phyloP scores from a whole-genome alignment of 1,140 invertebrate species.

The Heliothis subflexa region DNA sequence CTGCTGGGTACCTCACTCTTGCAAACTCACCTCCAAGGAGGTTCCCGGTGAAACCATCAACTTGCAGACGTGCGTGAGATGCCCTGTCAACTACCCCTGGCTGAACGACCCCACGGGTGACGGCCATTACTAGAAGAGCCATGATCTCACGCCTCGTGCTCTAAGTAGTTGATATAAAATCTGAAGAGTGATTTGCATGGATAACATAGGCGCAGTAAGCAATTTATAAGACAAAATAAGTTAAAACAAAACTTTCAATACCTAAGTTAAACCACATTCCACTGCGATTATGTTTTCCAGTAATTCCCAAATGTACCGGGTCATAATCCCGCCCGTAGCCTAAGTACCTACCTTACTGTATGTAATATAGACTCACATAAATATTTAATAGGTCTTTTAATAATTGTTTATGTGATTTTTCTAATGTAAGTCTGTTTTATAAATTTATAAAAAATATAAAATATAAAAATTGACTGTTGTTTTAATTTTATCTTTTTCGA shows the following conservation, averaged over 20 bases:
- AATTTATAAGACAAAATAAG: conserved; percentile 51
- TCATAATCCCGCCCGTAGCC: conserved; percentile 85
- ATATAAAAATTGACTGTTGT: conserved; percentile 27
- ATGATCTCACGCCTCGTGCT: conserved; percentile 80
- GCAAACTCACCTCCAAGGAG: conserved; percentile 96
- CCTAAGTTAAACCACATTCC: conserved; percentile 44
- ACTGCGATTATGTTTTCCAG: conserved; percentile 76
- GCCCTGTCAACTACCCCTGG: conserved; percentile 98
- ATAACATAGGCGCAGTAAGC: conserved; percentile 70
- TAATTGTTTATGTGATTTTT: conserved; percentile 86
- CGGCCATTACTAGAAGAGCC: conserved; percentile 92
- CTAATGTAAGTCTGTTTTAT: conserved; percentile 86
- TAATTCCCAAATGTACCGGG: conserved; percentile 84
- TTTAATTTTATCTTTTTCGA: not conserved
- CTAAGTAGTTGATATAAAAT: conserved; percentile 79
- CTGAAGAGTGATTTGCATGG: conserved; percentile 70
- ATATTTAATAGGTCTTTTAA: conserved; percentile 86
- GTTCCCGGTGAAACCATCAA: conserved; percentile 97
- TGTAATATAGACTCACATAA: conserved; percentile 87
- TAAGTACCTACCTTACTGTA: conserved; percentile 85
- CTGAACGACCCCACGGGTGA: conserved; percentile 96
- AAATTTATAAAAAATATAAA: conserved; percentile 82
- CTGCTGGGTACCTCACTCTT: conserved; percentile 95
- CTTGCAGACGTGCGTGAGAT: conserved; percentile 96
- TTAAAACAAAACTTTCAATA: not conserved